Evolutionary conservation across 2,797 vertebrate genomes (phyloP).

Genomic region (Sphaeramia orbicularis): DNA sequence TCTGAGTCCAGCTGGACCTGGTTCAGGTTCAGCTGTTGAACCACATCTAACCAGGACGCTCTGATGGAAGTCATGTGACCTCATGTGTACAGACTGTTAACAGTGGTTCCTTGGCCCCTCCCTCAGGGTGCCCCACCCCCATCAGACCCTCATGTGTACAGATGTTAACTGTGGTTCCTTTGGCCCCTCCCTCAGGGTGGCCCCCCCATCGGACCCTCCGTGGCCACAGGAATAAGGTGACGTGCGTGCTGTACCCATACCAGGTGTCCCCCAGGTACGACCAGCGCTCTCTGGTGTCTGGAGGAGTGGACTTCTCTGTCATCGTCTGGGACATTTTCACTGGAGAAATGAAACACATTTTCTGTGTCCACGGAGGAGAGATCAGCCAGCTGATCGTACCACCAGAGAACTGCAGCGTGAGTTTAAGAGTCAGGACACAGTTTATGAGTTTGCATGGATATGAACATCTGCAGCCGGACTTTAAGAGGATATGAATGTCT

Average conservation of each 20-base stretch:
- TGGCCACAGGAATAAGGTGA: conserved; percentile 95
- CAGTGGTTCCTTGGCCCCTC: no score
- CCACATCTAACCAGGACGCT: no score
- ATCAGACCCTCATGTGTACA: no score
- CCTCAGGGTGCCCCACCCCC: no score
- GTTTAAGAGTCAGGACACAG: conserved; percentile 37
- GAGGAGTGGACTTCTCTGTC: conserved; percentile 96
- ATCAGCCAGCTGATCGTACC: conserved; percentile 96
- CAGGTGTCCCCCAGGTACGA: conserved; percentile 95
- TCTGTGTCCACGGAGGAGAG: conserved; percentile 97
- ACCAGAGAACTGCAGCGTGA: conserved; percentile 97
- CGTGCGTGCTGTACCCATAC: conserved; percentile 95
- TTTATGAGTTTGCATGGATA: no score
- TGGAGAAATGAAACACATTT: conserved; percentile 98
- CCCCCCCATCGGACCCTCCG: conserved; percentile 95
- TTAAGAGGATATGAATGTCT: no score
- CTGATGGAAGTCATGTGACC: no score
- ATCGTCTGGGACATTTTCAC: conserved; percentile 99
- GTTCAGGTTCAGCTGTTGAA: no score
- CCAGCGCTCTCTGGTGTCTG: conserved; percentile 93
- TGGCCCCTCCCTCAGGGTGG: conserved; percentile 92
- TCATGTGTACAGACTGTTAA: no score
- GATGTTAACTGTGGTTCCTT: no score
- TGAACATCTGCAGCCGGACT: no score
- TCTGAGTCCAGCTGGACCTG: no score